Evolutionary conservation across 1,140 invertebrate genomes (phyloP), one percentile per base, ranked within the genome.

Genomic region (Bombus turneri): DNA sequence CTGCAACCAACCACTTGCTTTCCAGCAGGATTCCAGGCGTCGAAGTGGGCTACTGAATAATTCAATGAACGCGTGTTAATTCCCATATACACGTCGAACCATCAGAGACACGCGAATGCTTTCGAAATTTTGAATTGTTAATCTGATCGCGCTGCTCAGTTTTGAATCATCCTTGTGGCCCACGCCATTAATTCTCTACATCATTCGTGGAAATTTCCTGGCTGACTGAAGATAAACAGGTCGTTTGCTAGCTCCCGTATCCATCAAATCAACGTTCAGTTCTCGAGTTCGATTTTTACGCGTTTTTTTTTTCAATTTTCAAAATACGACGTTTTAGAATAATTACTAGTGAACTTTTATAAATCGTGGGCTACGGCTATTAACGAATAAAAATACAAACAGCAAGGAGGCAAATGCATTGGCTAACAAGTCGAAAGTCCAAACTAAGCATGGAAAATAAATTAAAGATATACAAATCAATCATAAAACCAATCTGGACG

Each of bases 61-160:
- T 90, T 90, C 88, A 90, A 90, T 88, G 88, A 86, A 90, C 87
- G 85, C 69, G 87, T 85, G 85, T 90, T 90, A 90, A 89, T 90
- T 87, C 87, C 72, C 74, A 87, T 83, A 88, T 77, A 87, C 64
- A 88, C n/a, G 69, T 43, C 22, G 66, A 64, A 72, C 64, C 57
- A 76, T 64, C 31, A 13, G 37, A 64, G 53, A 81, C 81, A 81
- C 68, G 81, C 78, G 47, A 87, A 62, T 74, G 39, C 74, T 73
- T 62, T 74, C 72, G 73, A 79, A 90, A 87, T 81, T 90, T 90
- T 87, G 79, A 90, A 90, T 89, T 90, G 87, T 90, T 90, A 90
- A 90, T 88, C 77, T 59, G 64, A 71, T 13, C 72, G 43, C 28
- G 77, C 53, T 64, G 77, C 57, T 62, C 57, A 68, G 68, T 79